These are phyloP conservation scores for Burhinus bistriatus DNA, from an alignment of 2,113 vertebrate genomes.

Conservation along the genomic window DNA sequence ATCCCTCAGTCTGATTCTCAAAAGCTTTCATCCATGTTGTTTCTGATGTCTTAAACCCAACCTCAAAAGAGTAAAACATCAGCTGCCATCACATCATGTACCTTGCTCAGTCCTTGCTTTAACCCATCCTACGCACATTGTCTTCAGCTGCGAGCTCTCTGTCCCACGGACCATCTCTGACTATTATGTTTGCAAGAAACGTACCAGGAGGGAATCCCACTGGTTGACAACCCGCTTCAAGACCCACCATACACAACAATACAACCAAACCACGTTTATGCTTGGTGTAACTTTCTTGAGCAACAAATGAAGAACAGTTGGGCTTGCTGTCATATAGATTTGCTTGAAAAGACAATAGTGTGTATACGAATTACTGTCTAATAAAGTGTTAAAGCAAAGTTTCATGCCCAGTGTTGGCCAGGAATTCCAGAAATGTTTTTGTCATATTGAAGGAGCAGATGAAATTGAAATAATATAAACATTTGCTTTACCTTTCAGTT, in stretches of 20 bases:
- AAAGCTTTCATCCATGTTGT: neutral
- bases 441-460: neutral
- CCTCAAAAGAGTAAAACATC: neutral
- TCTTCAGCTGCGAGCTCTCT: neutral
- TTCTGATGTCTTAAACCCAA: neutral
- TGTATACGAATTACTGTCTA: neutral
- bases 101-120: neutral
- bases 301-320: neutral
- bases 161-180: neutral
- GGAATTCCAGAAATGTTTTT: neutral
- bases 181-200: neutral
- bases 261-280: too few species aligned
- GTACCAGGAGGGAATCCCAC: neutral
- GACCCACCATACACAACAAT: neutral
- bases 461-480: neutral
- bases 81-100: neutral
- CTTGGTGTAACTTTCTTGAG: neutral
- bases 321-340: neutral
- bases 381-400: neutral
- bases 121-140: neutral
- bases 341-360: neutral
- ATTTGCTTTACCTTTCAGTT: neutral
- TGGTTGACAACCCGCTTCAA: neutral
- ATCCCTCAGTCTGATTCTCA: neutral
- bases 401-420: neutral